Base-by-base conservation (phyloP, 64 coral and sea anemone species). In the Orbicella faveolata region DNA sequence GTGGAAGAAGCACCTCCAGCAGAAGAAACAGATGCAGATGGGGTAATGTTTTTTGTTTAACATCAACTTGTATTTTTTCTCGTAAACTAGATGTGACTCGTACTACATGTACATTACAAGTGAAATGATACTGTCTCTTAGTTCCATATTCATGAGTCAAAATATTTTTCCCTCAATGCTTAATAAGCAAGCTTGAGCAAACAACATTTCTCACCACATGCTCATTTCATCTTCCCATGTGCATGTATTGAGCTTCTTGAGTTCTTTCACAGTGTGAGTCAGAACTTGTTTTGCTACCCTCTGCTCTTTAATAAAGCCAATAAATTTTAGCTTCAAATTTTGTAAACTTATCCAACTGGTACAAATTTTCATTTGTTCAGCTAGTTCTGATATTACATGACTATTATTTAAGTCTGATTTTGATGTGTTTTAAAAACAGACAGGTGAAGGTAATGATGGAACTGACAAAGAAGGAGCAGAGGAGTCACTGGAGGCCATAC, bases 381-480 rank as follows among this genome's bases (percentile, higher is more conserved):
- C 39, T 41, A 41, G 39, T 0, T 41, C 39, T 41, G 39, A 41
- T 41, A 41, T 30, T 30, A 30, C 30, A 30, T 30, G 30, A 30
- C 30, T 30, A 30, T 30, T 30, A 30, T 30, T 30, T 30, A 30
- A 30, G 30, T 30, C 30, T 30, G 30, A 21, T 67, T 67, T 16
- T 67, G 64, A 67, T 6, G 15, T 53, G 52, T 6, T 53, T 6
- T 53, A 0, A 6, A 16, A 20, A 41, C 12, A 96, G 95, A 62
- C 80, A 37, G 95, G 82, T 51, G 91, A 91, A 44, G 79, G 77
- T 83, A 85, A 85, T 54, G 95, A 68, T 13, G 81, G 77, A 74
- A 81, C 51, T 23, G 83, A 90, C 21, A 87, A 87, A 15, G 63
- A 72, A 53, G 30, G 33, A 34, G 88, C 67, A 23, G 95, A 96